Evolutionary conservation across 1,140 invertebrate species (phyloP).

Genomic region (Leguminivora glycinivorella): DNA sequence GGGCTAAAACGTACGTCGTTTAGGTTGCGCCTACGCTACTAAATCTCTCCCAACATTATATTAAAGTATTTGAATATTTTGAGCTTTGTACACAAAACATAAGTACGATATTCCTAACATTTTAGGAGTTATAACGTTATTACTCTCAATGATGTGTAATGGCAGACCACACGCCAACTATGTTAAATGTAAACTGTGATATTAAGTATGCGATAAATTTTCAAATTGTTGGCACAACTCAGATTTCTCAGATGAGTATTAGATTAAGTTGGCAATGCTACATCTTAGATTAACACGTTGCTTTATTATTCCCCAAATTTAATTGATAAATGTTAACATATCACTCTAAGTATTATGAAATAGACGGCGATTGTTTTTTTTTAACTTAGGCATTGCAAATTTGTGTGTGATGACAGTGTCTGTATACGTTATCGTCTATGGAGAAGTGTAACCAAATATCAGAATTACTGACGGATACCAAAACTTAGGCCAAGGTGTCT

Average conservation of each 20-base stretch:
- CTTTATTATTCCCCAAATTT: no score
- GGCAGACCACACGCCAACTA: background rate
- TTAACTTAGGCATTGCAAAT: no score
- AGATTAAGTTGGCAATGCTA: background rate
- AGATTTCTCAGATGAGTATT: no score
- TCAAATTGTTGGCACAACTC: slow-evolving; percentile 1
- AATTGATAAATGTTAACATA: no score
- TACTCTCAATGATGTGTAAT: background rate
- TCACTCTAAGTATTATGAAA: no score
- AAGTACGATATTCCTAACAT: background rate
- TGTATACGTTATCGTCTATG: no score
- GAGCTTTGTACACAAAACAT: background rate
- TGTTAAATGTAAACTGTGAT: background rate
- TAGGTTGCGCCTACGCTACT: background rate
- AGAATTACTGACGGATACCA: no score
- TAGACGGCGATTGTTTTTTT: no score
- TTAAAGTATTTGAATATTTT: background rate
- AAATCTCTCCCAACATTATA: background rate
- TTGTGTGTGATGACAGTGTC: no score
- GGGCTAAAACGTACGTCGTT: background rate
- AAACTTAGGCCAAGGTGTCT: no score
- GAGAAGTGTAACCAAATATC: no score
- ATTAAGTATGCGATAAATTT: background rate
- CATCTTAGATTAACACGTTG: background rate
- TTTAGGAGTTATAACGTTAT: background rate